phyloP scores from a whole-genome alignment of 2,797 vertebrate genomes.

The Labeo calbasu region DNA sequence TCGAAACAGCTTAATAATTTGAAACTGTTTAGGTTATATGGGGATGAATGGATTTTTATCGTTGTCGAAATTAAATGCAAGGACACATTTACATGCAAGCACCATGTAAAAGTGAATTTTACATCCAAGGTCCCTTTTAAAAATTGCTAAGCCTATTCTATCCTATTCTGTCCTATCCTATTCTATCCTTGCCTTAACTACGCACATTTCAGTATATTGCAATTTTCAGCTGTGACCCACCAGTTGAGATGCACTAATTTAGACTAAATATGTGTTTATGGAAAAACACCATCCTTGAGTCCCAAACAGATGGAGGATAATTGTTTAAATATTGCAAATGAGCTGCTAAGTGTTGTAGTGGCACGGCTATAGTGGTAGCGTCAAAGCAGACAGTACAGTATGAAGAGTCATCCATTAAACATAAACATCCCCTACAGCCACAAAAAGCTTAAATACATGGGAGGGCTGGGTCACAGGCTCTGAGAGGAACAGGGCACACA shows the following conservation, averaged over 20 bases:
- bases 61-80: no score
- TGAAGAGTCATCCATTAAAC: constrained; percentile 77
- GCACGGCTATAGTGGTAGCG: constrained; percentile 52
- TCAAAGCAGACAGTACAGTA: constrained; percentile 64
- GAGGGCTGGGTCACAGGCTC: constrained; percentile 70
- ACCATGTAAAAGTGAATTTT: no score
- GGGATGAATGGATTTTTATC: no score
- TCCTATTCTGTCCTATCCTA: background rate
- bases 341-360: constrained; percentile 33
- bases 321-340: constrained; percentile 48
- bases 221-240: background rate
- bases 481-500: constrained; percentile 43
- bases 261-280: constrained; percentile 42
- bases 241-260: constrained; percentile 1
- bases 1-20: no score
- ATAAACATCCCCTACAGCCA: constrained; percentile 78
- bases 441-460: constrained; percentile 75
- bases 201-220: background rate
- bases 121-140: background rate
- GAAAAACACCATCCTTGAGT: constrained; percentile 33
- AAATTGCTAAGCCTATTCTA: background rate
- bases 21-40: no score
- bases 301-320: constrained; percentile 52
- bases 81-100: no score
- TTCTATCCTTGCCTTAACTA: background rate